Conservation (phyloP, 2,888 invertebrate genomes). For the Chloroclystis v-ata region DNA sequence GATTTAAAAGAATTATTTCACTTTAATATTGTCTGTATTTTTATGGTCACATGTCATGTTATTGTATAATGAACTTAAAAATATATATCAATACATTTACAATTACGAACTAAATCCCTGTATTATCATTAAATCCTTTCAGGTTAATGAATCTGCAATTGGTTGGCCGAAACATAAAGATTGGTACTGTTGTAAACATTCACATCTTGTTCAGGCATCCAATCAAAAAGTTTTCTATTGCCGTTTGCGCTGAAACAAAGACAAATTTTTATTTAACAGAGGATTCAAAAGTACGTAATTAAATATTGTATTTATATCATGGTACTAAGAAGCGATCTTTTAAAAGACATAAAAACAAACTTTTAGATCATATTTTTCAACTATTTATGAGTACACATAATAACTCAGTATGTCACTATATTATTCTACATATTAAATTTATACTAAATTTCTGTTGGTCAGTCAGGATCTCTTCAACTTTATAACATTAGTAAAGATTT, state of each 20-base stretch:
- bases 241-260: conserved; percentile 83
- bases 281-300: too few species aligned
- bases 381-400: too few species aligned
- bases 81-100: conserved; percentile 70
- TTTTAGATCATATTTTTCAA: too few species aligned
- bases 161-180: conserved; percentile 60
- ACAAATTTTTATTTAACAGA: neutral
- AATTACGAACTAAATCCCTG: conserved; percentile 76
- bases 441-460: too few species aligned
- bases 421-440: too few species aligned
- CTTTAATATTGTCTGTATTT: conserved; percentile 70
- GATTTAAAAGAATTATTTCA: conserved; percentile 16
- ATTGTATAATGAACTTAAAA: conserved; percentile 70
- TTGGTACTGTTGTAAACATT: conserved; percentile 39
- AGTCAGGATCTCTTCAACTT: conserved; percentile 9
- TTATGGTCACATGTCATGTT: conserved; percentile 62
- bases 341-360: too few species aligned
- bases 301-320: too few species aligned
- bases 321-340: too few species aligned
- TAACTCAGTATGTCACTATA: too few species aligned
- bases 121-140: conserved; percentile 70
- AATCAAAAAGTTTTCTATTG: conserved; percentile 85
- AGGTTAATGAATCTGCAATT: conserved; percentile 67
- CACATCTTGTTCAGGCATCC: conserved; percentile 76
- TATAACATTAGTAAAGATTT: conserved; percentile 75